Evolutionary conservation across 2,888 invertebrate species (phyloP).

Genomic region (Catocala nupta): DNA sequence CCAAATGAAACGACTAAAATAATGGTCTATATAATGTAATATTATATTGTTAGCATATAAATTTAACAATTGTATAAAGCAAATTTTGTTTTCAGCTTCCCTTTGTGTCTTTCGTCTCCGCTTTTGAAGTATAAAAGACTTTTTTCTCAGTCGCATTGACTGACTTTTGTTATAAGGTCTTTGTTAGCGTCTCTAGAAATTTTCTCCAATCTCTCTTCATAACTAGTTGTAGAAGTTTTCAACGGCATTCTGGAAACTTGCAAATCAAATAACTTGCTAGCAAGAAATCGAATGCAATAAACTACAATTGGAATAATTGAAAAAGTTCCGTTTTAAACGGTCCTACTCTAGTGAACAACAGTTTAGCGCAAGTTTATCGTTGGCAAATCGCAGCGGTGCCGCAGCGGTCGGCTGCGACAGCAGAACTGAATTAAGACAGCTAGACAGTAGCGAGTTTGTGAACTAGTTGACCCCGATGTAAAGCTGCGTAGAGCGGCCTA

Average conservation of each 20-base stretch:
- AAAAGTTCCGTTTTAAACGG: conserved; percentile 69
- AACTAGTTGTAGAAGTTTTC: conserved; percentile 50
- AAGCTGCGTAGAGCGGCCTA: conserved; percentile 44
- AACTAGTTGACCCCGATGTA: conserved; percentile 57
- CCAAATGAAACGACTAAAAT: too few species aligned
- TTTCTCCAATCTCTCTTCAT: conserved; percentile 47
- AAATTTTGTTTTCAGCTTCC: too few species aligned
- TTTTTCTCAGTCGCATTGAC: conserved; percentile 18
- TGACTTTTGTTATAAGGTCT: conserved; percentile 43
- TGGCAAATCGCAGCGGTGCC: conserved; percentile 55
- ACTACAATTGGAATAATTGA: conserved; percentile 68
- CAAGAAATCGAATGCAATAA: conserved; percentile 65
- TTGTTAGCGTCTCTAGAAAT: conserved; percentile 41
- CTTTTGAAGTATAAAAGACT: conserved; percentile 25
- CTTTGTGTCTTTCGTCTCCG: not conserved
- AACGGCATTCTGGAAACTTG: conserved; percentile 53
- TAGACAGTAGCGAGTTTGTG: conserved; percentile 66
- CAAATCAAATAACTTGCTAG: conserved; percentile 67
- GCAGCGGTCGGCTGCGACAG: conserved; percentile 65
- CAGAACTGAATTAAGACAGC: conserved; percentile 74
- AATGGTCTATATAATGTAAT: too few species aligned
- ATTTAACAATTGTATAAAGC: too few species aligned
- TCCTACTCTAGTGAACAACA: conserved; percentile 57
- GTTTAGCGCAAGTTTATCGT: conserved; percentile 65
- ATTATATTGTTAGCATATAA: too few species aligned